Conservation (phyloP, 2,888 invertebrate genomes). For the Priocnemis perturbator region DNA sequence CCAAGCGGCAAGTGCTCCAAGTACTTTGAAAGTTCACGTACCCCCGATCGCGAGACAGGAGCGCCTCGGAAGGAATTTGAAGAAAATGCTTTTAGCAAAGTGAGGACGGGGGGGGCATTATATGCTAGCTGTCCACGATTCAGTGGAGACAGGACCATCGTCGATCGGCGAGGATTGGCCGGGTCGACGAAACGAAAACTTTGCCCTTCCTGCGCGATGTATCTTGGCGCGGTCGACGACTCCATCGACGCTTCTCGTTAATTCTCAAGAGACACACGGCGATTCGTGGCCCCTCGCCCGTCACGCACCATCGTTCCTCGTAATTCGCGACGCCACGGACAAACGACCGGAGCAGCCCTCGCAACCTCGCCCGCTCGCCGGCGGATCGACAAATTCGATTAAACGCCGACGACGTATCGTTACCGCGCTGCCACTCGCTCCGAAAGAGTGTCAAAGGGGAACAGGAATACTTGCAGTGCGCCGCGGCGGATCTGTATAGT, state of each 20-base stretch:
- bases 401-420: too few species aligned
- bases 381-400: too few species aligned
- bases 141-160: conserved; percentile 10
- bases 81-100: conserved; percentile 57
- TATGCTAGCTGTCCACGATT: conserved; percentile 43
- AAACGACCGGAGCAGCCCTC: too few species aligned
- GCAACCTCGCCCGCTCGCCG: too few species aligned
- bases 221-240: conserved; percentile 1
- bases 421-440: too few species aligned
- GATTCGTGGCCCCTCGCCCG: too few species aligned
- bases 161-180: conserved; percentile 17
- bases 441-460: too few species aligned
- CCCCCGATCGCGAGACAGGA: conserved; percentile 12
- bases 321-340: too few species aligned
- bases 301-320: too few species aligned
- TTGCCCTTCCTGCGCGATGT: conserved; percentile 55
- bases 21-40: conserved; percentile 47
- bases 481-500: too few species aligned
- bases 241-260: conserved; percentile 16
- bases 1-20: conserved; percentile 48
- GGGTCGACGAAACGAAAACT: conserved; percentile 48
- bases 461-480: too few species aligned
- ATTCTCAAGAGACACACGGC: conserved; percentile 24
- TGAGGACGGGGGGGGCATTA: conserved; percentile 37
- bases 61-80: conserved; percentile 46